Evolutionary conservation across 1,140 invertebrate genomes (phyloP), one percentile per base, ranked within the genome.

Genomic region (Arion vulgaris): DNA sequence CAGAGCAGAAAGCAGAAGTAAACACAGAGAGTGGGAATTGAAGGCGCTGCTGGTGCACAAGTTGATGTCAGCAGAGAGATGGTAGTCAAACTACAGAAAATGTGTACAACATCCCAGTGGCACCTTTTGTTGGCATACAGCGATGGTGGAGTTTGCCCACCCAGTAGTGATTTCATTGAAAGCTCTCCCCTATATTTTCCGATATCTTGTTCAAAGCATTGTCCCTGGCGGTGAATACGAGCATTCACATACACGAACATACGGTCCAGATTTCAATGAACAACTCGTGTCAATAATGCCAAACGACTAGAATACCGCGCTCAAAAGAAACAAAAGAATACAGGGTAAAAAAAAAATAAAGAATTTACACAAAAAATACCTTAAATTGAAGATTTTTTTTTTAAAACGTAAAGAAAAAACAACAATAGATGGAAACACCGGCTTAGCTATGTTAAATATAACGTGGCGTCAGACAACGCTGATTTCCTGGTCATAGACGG

Each of bases 231-330:
- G 36, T 41, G 71, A 73, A 73, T 73, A 73, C 71, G 34, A 38
- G 38, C 71, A 73, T 73, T 73, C 71, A 73, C 45, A 38, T 38
- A 39, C 71, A 41, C 71, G n/a, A 15, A 73, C 71, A 45, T 5
- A 73, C 36, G 71, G 34, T 38, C 34, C 34, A 26, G 36, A 73
- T 73, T 73, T 73, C 38, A 73, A 73, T 73, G 39, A 38, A 39
- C 39, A 45, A 5, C 71, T 41, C 71, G 71, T 73, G 71, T 73
- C 71, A 73, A 73, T 73, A 73, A 73, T 73, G 71, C 45, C 71
- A 73, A 73, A 73, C 71, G 71, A 73, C 38, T 38, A 73, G 71
- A 2, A 41, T 19, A 13, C 68, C 23, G n/a, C 32, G 23, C 38
- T 41, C 13, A 38, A 34, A 15, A 73, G n/a, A 45, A 7, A 11